phyloP scores from a whole-genome alignment of 2,888 invertebrate species.

The Cheilosia urbana region DNA sequence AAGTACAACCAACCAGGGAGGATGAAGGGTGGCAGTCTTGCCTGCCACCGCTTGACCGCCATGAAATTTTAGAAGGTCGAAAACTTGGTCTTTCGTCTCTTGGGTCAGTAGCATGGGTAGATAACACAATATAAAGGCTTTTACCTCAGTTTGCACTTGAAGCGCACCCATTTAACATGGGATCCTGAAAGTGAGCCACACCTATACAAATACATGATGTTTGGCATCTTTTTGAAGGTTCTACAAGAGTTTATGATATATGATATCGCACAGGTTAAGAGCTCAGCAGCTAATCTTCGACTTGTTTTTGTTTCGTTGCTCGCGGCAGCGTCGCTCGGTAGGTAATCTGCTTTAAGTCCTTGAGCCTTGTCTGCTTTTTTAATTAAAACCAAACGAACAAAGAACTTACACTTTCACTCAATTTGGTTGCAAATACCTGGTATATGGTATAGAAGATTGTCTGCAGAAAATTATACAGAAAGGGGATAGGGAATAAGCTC shows the following conservation, averaged over 20 bases:
- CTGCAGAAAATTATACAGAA: too few relatives aligned
- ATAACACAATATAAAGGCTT: not conserved
- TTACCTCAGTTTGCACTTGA: not conserved
- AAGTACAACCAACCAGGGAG: not conserved
- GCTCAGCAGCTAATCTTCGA: too few relatives aligned
- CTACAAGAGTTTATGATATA: not conserved
- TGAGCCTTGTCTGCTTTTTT: too few relatives aligned
- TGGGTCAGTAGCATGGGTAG: not conserved
- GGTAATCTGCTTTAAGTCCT: too few relatives aligned
- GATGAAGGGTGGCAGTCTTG: not conserved
- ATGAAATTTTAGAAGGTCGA: conserved; percentile 4
- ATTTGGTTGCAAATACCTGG: too few relatives aligned
- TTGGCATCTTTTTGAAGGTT: not conserved
- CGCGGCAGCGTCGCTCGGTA: too few relatives aligned
- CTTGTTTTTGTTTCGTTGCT: too few relatives aligned
- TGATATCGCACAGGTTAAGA: not conserved
- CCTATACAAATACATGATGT: not conserved
- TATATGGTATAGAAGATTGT: too few relatives aligned
- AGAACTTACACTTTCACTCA: too few relatives aligned
- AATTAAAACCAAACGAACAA: too few relatives aligned
- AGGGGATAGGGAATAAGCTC: too few relatives aligned
- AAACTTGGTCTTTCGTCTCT: not conserved
- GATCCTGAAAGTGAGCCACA: not conserved
- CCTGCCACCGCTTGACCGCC: conserved; percentile 6
- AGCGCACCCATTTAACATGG: not conserved